Evolutionary conservation across 1,140 invertebrate species (phyloP).

Genomic region (Leptinotarsa undecemlineata): DNA sequence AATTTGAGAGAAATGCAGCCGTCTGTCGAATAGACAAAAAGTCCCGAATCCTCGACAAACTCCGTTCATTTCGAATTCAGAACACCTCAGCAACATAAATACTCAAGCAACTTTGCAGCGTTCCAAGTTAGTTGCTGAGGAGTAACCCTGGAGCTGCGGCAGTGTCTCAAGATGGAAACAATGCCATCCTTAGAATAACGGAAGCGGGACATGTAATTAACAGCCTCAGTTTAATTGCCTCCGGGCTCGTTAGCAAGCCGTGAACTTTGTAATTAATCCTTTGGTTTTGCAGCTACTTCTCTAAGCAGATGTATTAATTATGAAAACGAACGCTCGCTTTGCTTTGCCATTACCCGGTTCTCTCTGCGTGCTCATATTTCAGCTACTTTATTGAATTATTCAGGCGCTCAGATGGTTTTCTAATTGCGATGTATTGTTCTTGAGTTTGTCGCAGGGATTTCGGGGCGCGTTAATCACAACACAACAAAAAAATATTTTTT

Average conservation of each 20-base stretch:
- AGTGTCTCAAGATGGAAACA: constrained; percentile 26
- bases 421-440: constrained; percentile 37
- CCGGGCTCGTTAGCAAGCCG: constrained; percentile 54
- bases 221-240: constrained; percentile 49
- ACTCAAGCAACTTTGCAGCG: constrained; percentile 40
- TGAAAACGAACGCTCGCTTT: constrained; percentile 39
- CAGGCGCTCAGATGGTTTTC: constrained; percentile 37
- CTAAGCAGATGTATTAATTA: constrained; percentile 54
- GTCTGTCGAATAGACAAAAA: not conserved
- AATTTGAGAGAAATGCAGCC: too few species aligned
- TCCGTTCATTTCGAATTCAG: constrained; percentile 17
- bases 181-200: constrained; percentile 34
- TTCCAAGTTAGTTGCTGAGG: constrained; percentile 6
- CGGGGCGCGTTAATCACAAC: too few species aligned
- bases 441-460: constrained; percentile 16
- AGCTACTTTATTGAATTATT: constrained; percentile 33
- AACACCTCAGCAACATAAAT: constrained; percentile 39
- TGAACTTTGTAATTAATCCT: constrained; percentile 58
- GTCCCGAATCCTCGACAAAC: not conserved
- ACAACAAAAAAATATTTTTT: too few species aligned
- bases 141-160: constrained; percentile 11
- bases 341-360: constrained; percentile 22
- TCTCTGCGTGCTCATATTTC: not conserved
- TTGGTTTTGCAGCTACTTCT: constrained; percentile 50
- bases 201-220: constrained; percentile 44